Conservation (phyloP, 2,113 vertebrate species). For the Narcine bancroftii region DNA sequence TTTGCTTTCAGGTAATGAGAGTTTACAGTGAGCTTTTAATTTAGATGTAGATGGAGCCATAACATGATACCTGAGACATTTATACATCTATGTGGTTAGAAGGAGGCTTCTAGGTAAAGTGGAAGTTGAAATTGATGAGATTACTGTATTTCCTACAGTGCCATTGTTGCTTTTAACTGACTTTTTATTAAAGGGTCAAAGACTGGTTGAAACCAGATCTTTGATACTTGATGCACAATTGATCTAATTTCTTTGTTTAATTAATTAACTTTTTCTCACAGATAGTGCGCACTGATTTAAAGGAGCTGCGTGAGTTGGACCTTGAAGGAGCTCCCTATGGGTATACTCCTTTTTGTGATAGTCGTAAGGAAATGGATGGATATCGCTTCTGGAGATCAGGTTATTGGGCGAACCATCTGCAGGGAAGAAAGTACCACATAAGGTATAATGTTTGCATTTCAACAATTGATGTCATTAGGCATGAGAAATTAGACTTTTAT, state of each 20-base stretch:
- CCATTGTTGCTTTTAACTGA: neutral
- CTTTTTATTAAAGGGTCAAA: neutral
- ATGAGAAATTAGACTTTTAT: neutral
- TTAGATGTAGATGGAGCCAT: neutral
- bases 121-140: too few relatives aligned
- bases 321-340: constrained; percentile 93
- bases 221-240: neutral
- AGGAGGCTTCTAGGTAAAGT: neutral
- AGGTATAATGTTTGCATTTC: constrained; percentile 59
- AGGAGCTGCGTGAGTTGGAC: constrained; percentile 83
- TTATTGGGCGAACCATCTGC: constrained; percentile 95
- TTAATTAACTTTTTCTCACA: constrained; percentile 46
- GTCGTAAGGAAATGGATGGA: constrained; percentile 90
- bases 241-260: neutral
- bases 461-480: neutral
- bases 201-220: neutral
- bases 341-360: constrained; percentile 96
- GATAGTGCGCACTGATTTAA: constrained; percentile 93
- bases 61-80: neutral
- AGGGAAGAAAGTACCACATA: constrained; percentile 93
- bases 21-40: neutral
- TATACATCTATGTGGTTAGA: neutral
- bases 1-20: neutral
- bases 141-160: neutral
- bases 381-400: constrained; percentile 97